Percentiles rank a stretch among this genome's conserved stretches.
Evolutionary conservation across 2,113 vertebrate genomes (phyloP).

Genomic region (Epinephelus fuscoguttatus): DNA sequence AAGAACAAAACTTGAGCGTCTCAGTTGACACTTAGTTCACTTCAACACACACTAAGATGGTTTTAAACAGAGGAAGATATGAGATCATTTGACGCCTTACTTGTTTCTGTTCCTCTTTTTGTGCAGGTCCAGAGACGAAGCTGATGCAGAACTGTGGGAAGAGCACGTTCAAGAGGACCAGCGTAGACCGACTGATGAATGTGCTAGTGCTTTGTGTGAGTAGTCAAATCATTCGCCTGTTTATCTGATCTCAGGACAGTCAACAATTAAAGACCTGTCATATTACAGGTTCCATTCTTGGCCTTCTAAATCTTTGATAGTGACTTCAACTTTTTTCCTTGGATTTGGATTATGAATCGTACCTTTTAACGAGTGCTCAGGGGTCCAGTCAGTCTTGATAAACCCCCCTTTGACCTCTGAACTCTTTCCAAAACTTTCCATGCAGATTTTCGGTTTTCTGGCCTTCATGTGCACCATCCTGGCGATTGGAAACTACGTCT

Average conservation of each 20-base stretch:
- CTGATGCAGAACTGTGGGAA: slow-evolving; percentile 96
- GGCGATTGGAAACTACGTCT: slow-evolving; percentile 91
- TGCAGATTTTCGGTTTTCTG: slow-evolving; percentile 93
- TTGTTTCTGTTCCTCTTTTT: neutral
- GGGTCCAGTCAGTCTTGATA: too few species aligned
- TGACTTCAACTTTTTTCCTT: too few species aligned
- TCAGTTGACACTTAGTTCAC: neutral
- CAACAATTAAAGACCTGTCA: neutral
- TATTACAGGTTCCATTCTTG: neutral
- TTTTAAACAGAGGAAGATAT: neutral
- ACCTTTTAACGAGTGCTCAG: too few species aligned
- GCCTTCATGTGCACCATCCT: slow-evolving; percentile 90
- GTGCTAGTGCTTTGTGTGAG: slow-evolving; percentile 92
- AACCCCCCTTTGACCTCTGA: neutral
- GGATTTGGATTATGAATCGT: neutral
- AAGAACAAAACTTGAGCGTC: neutral
- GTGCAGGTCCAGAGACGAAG: slow-evolving; percentile 93
- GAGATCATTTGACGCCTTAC: neutral
- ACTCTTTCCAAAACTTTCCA: neutral
- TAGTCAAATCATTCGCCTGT: neutral
- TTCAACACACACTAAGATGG: fast-evolving
- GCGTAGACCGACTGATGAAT: slow-evolving; percentile 94
- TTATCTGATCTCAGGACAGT: neutral
- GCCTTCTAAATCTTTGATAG: too few species aligned
- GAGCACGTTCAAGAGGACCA: slow-evolving; percentile 92